Percentiles rank a stretch among this genome's conserved stretches.
Conservation (phyloP, 2,888 invertebrate species). For the Drosophila setosimentum region DNA sequence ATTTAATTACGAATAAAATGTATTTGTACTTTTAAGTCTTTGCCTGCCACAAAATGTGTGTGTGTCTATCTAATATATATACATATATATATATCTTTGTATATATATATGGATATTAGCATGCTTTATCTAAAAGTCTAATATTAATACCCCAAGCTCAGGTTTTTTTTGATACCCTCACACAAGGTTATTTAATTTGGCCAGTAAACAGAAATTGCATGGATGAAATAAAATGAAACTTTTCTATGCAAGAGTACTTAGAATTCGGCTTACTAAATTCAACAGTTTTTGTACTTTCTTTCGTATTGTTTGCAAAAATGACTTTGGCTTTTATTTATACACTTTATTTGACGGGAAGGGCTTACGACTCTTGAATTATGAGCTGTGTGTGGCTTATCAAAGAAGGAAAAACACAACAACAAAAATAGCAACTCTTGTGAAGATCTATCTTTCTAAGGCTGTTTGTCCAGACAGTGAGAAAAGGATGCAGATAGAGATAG, state of each 20-base stretch:
- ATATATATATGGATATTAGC: constrained; percentile 1
- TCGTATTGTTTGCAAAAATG: constrained; percentile 63
- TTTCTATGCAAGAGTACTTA: not conserved
- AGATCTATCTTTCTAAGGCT: constrained; percentile 35
- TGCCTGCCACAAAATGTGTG: constrained; percentile 3
- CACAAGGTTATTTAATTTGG: not conserved
- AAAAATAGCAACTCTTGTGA: constrained; percentile 14
- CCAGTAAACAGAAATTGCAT: not conserved
- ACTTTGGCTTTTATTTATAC: constrained; percentile 36
- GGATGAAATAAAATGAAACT: not conserved
- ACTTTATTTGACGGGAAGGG: constrained; percentile 15
- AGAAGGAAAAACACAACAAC: not conserved
- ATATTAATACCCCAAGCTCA: constrained; percentile 15
- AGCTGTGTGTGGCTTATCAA: constrained; percentile 45
- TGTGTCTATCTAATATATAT: constrained; percentile 13
- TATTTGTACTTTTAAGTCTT: constrained; percentile 40
- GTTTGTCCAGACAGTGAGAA: constrained; percentile 40
- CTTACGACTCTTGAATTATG: constrained; percentile 40
- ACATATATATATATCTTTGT: constrained; percentile 1
- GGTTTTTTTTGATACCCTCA: constrained; percentile 7
- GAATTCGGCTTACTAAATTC: not conserved
- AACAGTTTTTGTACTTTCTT: not conserved
- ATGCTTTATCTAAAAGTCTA: constrained; percentile 7
- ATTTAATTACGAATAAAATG: constrained; percentile 72
- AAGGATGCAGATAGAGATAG: not conserved